Conservation (phyloP, 2,113 vertebrate species). For the Peromyscus polionotus region DNA sequence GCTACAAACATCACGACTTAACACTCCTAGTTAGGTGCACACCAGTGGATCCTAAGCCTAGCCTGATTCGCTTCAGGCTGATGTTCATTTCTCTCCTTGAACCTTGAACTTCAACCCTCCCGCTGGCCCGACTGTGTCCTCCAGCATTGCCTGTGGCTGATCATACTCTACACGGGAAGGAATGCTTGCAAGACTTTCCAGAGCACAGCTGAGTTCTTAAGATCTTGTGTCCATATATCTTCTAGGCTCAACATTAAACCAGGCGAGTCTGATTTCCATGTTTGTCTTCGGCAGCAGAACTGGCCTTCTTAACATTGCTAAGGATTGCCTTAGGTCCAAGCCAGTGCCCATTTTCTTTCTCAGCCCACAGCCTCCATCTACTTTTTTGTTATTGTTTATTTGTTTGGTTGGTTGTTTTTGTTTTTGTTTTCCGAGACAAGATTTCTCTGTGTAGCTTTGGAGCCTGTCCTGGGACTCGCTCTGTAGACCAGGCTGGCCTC, state of each 20-base stretch:
- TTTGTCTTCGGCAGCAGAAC: background rate
- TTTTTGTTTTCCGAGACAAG: no score
- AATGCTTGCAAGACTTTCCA: conserved; percentile 12
- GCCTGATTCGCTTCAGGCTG: background rate
- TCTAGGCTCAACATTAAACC: background rate
- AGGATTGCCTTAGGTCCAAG: background rate
- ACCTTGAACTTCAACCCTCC: conserved; percentile 28
- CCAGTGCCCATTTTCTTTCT: background rate
- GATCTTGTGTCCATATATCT: background rate
- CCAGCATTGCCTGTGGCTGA: background rate
- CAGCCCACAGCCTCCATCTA: background rate
- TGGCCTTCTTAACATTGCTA: conserved; percentile 23
- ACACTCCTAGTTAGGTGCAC: background rate
- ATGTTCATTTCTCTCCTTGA: background rate
- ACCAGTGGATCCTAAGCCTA: background rate
- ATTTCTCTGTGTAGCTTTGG: no score
- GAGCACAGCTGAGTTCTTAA: background rate
- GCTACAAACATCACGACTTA: background rate
- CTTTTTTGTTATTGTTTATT: no score
- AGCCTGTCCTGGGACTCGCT: no score
- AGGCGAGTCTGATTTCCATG: background rate
- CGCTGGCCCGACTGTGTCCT: background rate
- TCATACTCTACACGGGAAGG: background rate
- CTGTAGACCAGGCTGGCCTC: no score
- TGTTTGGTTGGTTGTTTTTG: no score